Conservation (phyloP, 2,113 vertebrate species). For the Chionis minor region DNA sequence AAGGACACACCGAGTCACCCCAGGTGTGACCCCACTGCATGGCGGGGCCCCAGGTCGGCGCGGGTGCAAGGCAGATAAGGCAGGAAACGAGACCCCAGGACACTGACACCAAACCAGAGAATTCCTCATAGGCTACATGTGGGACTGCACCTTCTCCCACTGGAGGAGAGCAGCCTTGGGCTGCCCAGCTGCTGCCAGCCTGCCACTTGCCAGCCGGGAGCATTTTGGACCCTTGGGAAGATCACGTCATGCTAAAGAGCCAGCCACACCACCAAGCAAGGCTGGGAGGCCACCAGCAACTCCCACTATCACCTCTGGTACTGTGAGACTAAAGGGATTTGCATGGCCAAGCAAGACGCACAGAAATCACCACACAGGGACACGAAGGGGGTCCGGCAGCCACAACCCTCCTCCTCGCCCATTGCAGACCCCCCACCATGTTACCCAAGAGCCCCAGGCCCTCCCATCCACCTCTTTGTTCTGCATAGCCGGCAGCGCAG, state of each 20-base stretch:
- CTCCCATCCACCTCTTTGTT: slow-evolving; percentile 10
- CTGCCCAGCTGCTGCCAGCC: slow-evolving; percentile 13
- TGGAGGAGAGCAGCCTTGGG: background rate
- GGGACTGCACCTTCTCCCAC: background rate
- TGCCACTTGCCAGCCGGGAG: background rate
- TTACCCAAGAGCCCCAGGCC: background rate
- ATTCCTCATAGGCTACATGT: background rate
- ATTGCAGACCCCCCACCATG: background rate
- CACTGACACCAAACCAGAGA: background rate
- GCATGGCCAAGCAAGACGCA: background rate
- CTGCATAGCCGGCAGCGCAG: background rate
- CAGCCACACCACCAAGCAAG: background rate
- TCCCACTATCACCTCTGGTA: background rate
- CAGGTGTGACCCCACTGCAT: background rate
- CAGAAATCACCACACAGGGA: background rate
- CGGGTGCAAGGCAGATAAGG: background rate
- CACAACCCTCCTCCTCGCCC: background rate
- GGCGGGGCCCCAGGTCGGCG: rapidly evolving
- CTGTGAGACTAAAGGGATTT: background rate
- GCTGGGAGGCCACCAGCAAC: background rate
- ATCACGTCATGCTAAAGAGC: background rate
- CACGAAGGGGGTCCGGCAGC: rapidly evolving
- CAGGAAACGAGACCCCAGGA: background rate
- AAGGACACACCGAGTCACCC: slow-evolving; percentile 43
- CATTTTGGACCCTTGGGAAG: background rate